Evolutionary conservation across 1,140 invertebrate genomes (phyloP).

Genomic region (Eupristina koningsbergeri): DNA sequence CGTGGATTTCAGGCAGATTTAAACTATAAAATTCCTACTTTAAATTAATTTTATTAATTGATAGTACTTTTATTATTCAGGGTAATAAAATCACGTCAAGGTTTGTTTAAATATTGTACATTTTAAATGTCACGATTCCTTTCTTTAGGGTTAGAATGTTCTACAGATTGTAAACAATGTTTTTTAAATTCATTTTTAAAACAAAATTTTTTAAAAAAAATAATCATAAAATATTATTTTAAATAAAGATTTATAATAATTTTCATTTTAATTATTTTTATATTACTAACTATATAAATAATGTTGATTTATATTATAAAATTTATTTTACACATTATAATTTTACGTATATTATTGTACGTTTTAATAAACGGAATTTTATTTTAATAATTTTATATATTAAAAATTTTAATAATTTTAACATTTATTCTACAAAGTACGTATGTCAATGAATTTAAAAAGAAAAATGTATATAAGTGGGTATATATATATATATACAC

Average conservation of each 20-base stretch:
- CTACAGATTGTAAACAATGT: conserved; percentile 28
- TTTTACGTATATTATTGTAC: not conserved
- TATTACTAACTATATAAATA: not conserved
- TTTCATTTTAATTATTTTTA: not conserved
- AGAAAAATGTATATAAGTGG: too few relatives aligned
- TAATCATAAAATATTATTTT: not conserved
- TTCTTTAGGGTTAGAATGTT: conserved; percentile 30
- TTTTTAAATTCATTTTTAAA: not conserved
- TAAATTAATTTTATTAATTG: not conserved
- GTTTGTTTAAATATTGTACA: not conserved
- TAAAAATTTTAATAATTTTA: too few relatives aligned
- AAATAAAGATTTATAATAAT: too few relatives aligned
- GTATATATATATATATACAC: too few relatives aligned
- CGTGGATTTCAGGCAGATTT: conserved; percentile 1
- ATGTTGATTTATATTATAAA: not conserved
- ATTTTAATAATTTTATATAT: too few relatives aligned
- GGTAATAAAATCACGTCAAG: conserved; percentile 6
- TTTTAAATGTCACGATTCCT: not conserved
- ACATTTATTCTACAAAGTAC: too few relatives aligned
- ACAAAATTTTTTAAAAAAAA: not conserved
- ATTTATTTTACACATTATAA: not conserved
- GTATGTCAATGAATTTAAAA: too few relatives aligned
- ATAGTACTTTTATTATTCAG: not conserved
- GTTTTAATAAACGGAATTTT: not conserved
- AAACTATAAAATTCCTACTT: not conserved